These are phyloP conservation scores for Ceratitis capitata DNA, from an alignment of 1,140 invertebrate genomes.

Conservation along the genomic window DNA sequence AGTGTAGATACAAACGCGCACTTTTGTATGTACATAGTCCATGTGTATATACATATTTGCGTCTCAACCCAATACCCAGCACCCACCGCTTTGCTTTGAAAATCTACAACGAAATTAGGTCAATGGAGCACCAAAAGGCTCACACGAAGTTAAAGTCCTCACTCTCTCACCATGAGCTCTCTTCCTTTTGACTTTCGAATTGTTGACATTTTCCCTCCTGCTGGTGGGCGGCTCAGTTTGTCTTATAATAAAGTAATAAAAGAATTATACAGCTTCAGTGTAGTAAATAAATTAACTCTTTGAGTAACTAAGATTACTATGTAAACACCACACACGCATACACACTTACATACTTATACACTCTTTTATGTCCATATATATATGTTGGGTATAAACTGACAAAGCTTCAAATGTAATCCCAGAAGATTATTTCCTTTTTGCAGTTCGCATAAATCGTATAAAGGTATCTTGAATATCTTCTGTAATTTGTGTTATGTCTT, in stretches of 20 bases:
- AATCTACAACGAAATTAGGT: background rate
- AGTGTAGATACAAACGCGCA: background rate
- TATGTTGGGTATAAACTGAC: too few species aligned
- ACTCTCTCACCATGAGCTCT: background rate
- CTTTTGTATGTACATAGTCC: too few species aligned
- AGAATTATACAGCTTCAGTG: background rate
- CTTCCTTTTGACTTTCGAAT: background rate
- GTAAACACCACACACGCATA: background rate
- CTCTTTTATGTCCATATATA: background rate
- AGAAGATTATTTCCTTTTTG: too few species aligned
- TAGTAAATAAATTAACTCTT: background rate
- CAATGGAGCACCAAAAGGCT: slow-evolving; percentile 15
- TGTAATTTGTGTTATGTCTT: too few species aligned
- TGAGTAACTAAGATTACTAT: background rate
- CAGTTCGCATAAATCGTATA: too few species aligned
- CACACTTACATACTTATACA: background rate
- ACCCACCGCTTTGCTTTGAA: background rate
- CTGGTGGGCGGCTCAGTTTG: background rate
- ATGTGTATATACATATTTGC: too few species aligned
- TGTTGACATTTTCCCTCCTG: background rate
- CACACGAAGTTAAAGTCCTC: too few species aligned
- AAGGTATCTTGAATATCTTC: too few species aligned
- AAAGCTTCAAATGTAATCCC: too few species aligned
- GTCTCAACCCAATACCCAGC: background rate
- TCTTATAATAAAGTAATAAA: background rate